A percentile compares a stretch with the other conserved stretches of the same genome.
Evolutionary conservation across 2,888 invertebrate genomes (phyloP).

Genomic region (Tetranychus truncatus): DNA sequence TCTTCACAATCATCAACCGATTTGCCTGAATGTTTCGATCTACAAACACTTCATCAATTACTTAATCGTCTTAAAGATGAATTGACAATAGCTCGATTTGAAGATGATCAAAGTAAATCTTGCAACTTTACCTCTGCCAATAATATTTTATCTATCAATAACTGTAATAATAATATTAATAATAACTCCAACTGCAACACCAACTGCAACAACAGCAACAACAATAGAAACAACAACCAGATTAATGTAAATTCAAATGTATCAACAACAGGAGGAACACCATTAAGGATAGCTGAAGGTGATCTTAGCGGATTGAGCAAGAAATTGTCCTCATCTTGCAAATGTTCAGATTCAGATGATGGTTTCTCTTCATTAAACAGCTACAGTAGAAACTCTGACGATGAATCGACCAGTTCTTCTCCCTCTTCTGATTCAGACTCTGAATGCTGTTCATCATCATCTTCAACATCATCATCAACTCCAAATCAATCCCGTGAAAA

Average conservation of each 20-base stretch:
- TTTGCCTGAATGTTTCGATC: not conserved
- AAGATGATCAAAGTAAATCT: not conserved
- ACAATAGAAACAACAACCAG: not conserved
- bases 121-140: not conserved
- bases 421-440: not conserved
- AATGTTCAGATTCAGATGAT: conserved; percentile 4
- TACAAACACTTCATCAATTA: not conserved
- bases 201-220: not conserved
- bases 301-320: not conserved
- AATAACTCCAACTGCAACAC: too few species aligned
- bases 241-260: not conserved
- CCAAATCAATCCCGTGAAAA: conserved; percentile 1
- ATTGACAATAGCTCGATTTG: not conserved
- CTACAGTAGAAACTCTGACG: not conserved
- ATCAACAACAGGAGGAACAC: not conserved
- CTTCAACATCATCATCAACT: not conserved
- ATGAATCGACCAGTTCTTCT: not conserved
- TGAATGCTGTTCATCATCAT: not conserved
- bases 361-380: conserved; percentile 3
- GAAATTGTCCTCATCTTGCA: not conserved
- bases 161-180: not conserved
- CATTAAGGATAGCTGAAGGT: not conserved
- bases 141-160: not conserved
- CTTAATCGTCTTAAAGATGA: conserved; percentile 9
- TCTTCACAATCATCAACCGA: not conserved